Percentiles rank a stretch among this genome's conserved stretches.
These are phyloP conservation scores for Dynastes grantii DNA, from an alignment of 2,888 invertebrate species.

Conservation along the genomic window DNA sequence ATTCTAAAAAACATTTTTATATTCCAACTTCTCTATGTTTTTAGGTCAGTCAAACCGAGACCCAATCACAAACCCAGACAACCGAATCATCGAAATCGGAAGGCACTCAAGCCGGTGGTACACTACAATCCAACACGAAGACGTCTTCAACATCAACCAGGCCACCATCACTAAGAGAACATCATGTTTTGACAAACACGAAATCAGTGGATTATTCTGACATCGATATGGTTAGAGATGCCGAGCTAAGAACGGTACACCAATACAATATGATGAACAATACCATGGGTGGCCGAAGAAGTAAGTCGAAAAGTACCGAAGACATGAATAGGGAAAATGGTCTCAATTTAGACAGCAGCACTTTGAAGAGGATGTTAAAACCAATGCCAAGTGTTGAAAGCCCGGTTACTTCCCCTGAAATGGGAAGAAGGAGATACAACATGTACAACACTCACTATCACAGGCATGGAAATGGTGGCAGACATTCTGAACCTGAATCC, in stretches of 20 bases:
- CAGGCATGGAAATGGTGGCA: slow-evolving; percentile 73
- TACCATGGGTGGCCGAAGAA: slow-evolving; percentile 74
- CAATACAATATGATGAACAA: slow-evolving; percentile 83
- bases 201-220: slow-evolving; percentile 81
- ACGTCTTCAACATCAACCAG: slow-evolving; percentile 76
- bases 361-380: slow-evolving; percentile 94
- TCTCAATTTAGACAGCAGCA: slow-evolving; percentile 83
- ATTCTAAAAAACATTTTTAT: too few species aligned
- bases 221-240: slow-evolving; percentile 81
- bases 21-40: slow-evolving; percentile 45
- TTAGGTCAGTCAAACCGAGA: slow-evolving; percentile 69
- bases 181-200: slow-evolving; percentile 72
- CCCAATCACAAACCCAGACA: slow-evolving; percentile 67
- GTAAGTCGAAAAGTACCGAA: slow-evolving; percentile 92
- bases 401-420: slow-evolving; percentile 92
- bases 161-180: slow-evolving; percentile 66
- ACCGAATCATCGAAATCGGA: slow-evolving; percentile 80
- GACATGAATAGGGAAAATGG: slow-evolving; percentile 78
- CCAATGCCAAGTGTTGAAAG: slow-evolving; percentile 93
- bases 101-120: slow-evolving; percentile 88
- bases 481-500: slow-evolving; percentile 71
- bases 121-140: slow-evolving; percentile 75
- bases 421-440: slow-evolving; percentile 86
- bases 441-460: slow-evolving; percentile 79
- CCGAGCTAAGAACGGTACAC: slow-evolving; percentile 77